Evolutionary conservation across 2,797 vertebrate species (phyloP), one percentile per base, ranked within the genome.

Genomic region (Manis crassicaudata): DNA sequence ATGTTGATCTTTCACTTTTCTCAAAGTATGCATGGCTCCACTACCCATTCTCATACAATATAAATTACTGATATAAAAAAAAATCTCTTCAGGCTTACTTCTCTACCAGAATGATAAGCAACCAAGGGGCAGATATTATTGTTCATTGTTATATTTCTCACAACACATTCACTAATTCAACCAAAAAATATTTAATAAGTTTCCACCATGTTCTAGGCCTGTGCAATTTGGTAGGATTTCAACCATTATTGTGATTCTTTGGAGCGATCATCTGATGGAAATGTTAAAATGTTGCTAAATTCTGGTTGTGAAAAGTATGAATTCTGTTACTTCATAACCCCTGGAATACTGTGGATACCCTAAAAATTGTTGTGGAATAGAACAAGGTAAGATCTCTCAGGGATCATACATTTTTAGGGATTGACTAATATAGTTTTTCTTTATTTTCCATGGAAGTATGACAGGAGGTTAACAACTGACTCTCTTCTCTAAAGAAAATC

Each of bases 401-500:
- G 25, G 43, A 27, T 43, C 62, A 72, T 18, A 32, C 46, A 58
- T 73, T 88, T 96, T 87, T 63, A 84, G 7, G 27, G 60, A 77
- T 70, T 86, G 81, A 6, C 77, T 85, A 90, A 93, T 50, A 17
- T 43, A 10, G 21, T 76, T 88, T 75, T 91, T 87, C 80, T 84
- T 68, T 68, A 75, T 75, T 86, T 75, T 76, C 58, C 68, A n/a
- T 46, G 21, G 70, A 89, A 76, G 43, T 81, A 75, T 29, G 43
- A 60, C 29, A 89, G 37, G n/a, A 72, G 7, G 13, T 84, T 89
- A 80, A 88, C 50, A 86, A 77, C 6, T 12, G 60, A 70, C 27
- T 87, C 23, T 90, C 72, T 88, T 88, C 68, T 25, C 60, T 72
- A 37, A 94, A 95, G 54, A 29, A 68, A 92, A 89, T 35, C 52